A percentile compares a stretch with the other conserved stretches of the same genome.
Conservation (phyloP, 1,140 invertebrate species). For the Augochlora pura region DNA sequence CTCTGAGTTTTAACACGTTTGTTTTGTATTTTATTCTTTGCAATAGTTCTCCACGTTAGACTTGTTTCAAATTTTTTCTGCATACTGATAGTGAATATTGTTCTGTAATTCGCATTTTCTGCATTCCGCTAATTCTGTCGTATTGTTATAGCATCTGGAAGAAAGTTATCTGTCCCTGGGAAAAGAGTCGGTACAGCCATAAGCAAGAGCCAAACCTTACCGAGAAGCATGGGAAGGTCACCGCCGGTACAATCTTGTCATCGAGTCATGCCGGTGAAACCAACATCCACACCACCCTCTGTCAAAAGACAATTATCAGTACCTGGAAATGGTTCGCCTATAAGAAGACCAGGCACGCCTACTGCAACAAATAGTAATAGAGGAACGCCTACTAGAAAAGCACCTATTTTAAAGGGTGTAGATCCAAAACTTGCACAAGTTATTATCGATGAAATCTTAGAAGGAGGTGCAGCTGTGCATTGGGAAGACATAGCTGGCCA, state of each 20-base stretch:
- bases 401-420: slow-evolving; percentile 85
- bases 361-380: slow-evolving; percentile 75
- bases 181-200: slow-evolving; percentile 83
- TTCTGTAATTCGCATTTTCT: background rate
- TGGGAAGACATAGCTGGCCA: slow-evolving; percentile 97
- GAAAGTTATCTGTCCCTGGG: slow-evolving; percentile 86
- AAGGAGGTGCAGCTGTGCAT: slow-evolving; percentile 89
- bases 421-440: slow-evolving; percentile 94
- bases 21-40: slow-evolving; percentile 44
- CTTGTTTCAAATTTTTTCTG: slow-evolving; percentile 13
- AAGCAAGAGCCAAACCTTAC: slow-evolving; percentile 91
- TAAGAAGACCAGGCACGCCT: slow-evolving; percentile 81
- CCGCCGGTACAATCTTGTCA: slow-evolving; percentile 80
- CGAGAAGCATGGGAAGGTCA: slow-evolving; percentile 89
- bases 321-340: slow-evolving; percentile 84
- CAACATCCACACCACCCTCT: slow-evolving; percentile 89
- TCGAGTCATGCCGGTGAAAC: slow-evolving; percentile 83
- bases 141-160: slow-evolving; percentile 83
- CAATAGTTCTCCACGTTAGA: slow-evolving; percentile 39
- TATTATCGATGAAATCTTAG: slow-evolving; percentile 85
- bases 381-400: slow-evolving; percentile 74
- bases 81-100: background rate
- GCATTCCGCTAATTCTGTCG: background rate
- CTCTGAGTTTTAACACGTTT: slow-evolving; percentile 18
- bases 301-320: slow-evolving; percentile 90